Percentiles rank a stretch among this genome's conserved stretches.
Conservation (phyloP, 1,140 invertebrate species). For the Colletes gigas region DNA sequence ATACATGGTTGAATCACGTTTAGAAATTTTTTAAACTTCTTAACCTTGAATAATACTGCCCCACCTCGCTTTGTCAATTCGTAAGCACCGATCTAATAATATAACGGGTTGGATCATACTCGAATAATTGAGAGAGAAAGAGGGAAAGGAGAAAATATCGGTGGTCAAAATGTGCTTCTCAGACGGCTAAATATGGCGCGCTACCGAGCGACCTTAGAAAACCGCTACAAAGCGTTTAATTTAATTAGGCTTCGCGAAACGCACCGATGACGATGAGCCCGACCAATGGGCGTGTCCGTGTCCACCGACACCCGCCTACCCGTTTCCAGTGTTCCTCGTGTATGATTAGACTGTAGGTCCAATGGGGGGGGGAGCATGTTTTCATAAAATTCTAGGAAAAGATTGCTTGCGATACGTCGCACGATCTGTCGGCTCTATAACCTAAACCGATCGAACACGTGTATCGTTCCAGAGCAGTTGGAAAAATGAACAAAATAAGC, state of each 20-base stretch:
- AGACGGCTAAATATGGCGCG: slow-evolving; percentile 68
- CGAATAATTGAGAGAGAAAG: slow-evolving; percentile 32
- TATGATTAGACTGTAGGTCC: neutral
- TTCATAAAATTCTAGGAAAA: neutral
- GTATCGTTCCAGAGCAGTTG: neutral
- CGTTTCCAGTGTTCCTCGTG: slow-evolving; percentile 26
- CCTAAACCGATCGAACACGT: neutral
- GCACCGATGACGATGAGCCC: slow-evolving; percentile 37
- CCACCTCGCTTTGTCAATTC: neutral
- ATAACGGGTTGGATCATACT: slow-evolving; percentile 12
- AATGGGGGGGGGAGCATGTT: neutral
- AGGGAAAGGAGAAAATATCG: slow-evolving; percentile 19
- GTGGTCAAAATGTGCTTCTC: neutral
- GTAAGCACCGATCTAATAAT: slow-evolving; percentile 38
- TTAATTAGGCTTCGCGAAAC: slow-evolving; percentile 61
- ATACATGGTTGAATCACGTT: too few relatives aligned
- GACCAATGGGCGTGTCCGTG: slow-evolving; percentile 60
- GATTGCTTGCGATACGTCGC: neutral
- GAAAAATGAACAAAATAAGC: neutral
- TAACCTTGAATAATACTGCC: too few relatives aligned
- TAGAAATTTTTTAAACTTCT: too few relatives aligned
- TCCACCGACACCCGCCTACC: slow-evolving; percentile 45
- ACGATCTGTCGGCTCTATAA: neutral
- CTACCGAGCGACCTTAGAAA: slow-evolving; percentile 69
- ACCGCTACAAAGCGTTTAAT: slow-evolving; percentile 59